Evolutionary conservation across 2,888 invertebrate genomes (phyloP), one percentile per base, ranked within the genome.

Genomic region (Ochlodes sylvanus): DNA sequence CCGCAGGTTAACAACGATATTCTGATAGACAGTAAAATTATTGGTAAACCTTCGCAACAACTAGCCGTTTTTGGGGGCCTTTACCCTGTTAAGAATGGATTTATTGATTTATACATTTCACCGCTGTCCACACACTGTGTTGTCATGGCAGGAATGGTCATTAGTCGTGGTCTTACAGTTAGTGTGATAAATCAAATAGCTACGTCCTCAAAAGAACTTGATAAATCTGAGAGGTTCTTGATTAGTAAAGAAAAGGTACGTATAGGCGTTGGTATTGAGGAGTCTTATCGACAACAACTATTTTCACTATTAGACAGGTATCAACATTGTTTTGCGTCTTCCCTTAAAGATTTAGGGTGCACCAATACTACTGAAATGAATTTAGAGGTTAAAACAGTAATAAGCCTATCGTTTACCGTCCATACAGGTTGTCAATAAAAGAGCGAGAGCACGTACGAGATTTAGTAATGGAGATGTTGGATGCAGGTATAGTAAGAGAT

Each of bases 401-500:
- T 14, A 57, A 55, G 0, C 74, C 75, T 0, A 58, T 76, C 7
- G 72, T n/a, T 75, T 77, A 75, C 62, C 61, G 72, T n/a, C 75
- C 76, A 0, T 75, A 77, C 19, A 50, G 75, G 12, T 27, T 75
- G 3, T 72, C 73, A 19, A 68, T 72, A 12, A 54, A 60, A 4
- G 75, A 78, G 56, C 69, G 69, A 1, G 73, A 72, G 19, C 55
- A 69, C 9, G 73, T 74, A 7, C 64, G 70, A 6, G 64, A 42
- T 12, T 70, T 73, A 68, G 57, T 70, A 19, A 47, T 27, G 34
- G 72, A 74, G 6, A 68, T 74, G 70, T 19, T 73, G 9, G 44
- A 70, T 3, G 63, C 68, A 4, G 71, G 70, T 0, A 72, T 74
- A 21, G 41, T 74, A 1, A 67, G 70, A 14, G 72, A 74, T 21